Conservation (phyloP, 2,113 vertebrate species). For the Lonchura striata region DNA sequence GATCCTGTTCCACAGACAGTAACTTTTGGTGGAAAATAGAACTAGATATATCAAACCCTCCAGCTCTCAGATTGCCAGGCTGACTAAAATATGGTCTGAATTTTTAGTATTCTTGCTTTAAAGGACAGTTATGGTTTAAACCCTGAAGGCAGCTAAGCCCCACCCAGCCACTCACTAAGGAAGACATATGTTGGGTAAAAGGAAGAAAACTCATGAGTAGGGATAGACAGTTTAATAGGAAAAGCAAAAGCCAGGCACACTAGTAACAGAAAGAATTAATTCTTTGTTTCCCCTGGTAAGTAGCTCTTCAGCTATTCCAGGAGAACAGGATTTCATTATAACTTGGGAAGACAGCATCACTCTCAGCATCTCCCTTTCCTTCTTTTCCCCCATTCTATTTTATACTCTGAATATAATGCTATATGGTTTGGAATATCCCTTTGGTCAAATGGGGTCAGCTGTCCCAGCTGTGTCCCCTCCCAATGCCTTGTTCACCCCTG, state of each 20-base stretch:
- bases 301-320: not conserved
- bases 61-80: not conserved
- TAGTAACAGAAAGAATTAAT: not conserved
- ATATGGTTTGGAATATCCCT: rapidly evolving
- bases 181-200: not conserved
- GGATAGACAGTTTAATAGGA: not conserved
- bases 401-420: not conserved
- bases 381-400: not conserved
- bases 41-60: no score
- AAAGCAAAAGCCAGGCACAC: rapidly evolving
- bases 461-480: not conserved
- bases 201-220: rapidly evolving
- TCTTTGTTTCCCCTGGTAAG: not conserved
- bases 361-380: rapidly evolving
- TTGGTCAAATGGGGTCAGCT: not conserved
- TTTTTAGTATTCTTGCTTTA: not conserved
- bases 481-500: not conserved
- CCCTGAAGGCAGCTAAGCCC: not conserved
- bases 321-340: not conserved
- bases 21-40: not conserved
- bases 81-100: not conserved
- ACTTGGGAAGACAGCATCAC: rapidly evolving
- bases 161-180: not conserved
- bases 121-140: not conserved
- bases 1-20: not conserved